Evolutionary conservation across 2,797 vertebrate species (phyloP), one percentile per base, ranked within the genome.

Genomic region (Sparidentex hasta): DNA sequence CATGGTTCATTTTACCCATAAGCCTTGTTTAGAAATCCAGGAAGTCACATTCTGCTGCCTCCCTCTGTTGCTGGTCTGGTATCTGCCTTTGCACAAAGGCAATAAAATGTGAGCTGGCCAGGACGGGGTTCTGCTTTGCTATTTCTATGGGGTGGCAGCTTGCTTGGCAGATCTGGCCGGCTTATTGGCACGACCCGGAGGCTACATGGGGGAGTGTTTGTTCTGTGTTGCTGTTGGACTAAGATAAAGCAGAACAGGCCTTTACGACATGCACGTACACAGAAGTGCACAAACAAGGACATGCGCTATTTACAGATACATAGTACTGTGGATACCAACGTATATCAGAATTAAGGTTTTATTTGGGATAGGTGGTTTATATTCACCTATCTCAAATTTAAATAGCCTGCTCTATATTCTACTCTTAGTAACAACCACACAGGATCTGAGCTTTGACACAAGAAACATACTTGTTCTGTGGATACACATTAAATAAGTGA

Each of bases 211-310:
- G 90, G 89, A 88, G 86, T 92, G 91, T 92, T 93, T 94, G 92
- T 93, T 92, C 91, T 94, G 88, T 84, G 91, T 86, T 92, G 92
- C 94, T 96, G 95, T 89, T 92, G 88, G 90, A 91, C 84, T 84
- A 89, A 94, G 94, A 96, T 95, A 95, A 95, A 95, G 88, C 91
- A 90, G 88, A 89, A 71, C 88, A 74, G 91, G 90, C 88, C 93
- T 90, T 87, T 89, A 71, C 62, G 87, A 95, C 81, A 78, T 92
- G 81, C 68, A 76, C 64, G 81, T 76, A 76, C 84, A 79, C 62
- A 55, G 54, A 81, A 55, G 61, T 76, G 82, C 73, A 74, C 70
- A 56, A 68, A 80, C 70, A 80, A 11, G 12, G 43, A 44, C 43
- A 13, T 44, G 12, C 43, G 43, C 80, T 68, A 70, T 81, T 84